Conservation (phyloP, 1,140 invertebrate genomes). For the Stegodyphus mimosarum region DNA sequence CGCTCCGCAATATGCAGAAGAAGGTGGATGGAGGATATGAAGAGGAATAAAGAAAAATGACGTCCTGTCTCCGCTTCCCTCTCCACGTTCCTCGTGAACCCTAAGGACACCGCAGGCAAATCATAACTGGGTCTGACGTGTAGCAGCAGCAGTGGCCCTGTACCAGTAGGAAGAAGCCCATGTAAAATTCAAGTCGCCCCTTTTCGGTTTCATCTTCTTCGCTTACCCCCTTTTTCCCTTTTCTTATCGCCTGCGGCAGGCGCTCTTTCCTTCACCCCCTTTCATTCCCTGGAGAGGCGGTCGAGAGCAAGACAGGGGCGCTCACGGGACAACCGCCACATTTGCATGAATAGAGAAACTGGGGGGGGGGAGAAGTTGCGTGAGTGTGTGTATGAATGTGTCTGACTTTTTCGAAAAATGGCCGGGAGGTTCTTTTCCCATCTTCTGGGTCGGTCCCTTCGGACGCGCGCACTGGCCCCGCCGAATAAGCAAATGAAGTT, state of each 20-base stretch:
- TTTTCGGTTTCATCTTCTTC: constrained; percentile 47
- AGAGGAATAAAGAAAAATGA: constrained; percentile 58
- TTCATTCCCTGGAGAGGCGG: neutral
- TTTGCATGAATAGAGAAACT: constrained; percentile 45
- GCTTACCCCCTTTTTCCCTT: neutral
- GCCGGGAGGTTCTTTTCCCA: constrained; percentile 38
- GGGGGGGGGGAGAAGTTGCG: neutral
- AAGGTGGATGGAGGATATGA: neutral
- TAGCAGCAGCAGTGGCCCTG: neutral
- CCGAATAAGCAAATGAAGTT: constrained; percentile 58
- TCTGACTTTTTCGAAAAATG: constrained; percentile 54
- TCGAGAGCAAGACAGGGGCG: constrained; percentile 27
- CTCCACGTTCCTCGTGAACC: neutral
- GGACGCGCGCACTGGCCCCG: constrained; percentile 4
- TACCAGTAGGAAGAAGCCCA: neutral
- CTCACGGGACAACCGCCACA: constrained; percentile 41
- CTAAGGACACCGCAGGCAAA: constrained; percentile 42
- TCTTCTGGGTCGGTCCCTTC: neutral
- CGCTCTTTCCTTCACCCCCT: constrained; percentile 25
- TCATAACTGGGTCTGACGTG: constrained; percentile 57
- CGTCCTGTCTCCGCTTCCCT: constrained; percentile 2
- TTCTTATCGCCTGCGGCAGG: constrained; percentile 55
- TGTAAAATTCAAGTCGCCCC: constrained; percentile 50
- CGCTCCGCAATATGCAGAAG: constrained; percentile 51
- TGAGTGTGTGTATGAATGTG: constrained; percentile 29